Evolutionary conservation across 2,888 invertebrate genomes (phyloP), one percentile per base, ranked within the genome.

Genomic region (Drepanosiphum platanoidis): DNA sequence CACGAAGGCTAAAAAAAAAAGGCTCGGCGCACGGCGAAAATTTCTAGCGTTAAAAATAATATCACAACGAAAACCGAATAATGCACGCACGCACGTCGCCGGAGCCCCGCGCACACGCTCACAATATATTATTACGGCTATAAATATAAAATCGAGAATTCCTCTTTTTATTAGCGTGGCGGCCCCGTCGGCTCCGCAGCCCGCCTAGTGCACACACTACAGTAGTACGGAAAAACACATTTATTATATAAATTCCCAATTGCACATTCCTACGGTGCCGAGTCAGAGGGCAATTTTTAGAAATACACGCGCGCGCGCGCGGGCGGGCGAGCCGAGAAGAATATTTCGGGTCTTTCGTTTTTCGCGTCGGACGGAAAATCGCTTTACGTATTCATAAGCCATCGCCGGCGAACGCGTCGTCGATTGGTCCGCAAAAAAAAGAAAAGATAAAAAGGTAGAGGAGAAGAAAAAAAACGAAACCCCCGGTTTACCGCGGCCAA

Each of bases 111-210:
- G n/a, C 78, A 42, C 42, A 13, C 64, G 4, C 42, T 68, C 80
- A 70, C 22, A 30, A 70, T 58, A n/a, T n/a, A n/a, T n/a, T n/a
- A n/a, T n/a, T n/a, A 52, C 36, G 52, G 52, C 80, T 81, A 81
- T 81, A 81, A 80, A 81, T 70, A 80, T 70, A 80, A 81, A 81
- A 81, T 81, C 70, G 70, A 81, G 80, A 80, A 81, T 81, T 81
- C 70, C 70, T 81, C 52, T 58, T 36, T 70, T 71, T 81, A 81
- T 58, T 52, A 70, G 30, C 70, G 52, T 70, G 52, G 80, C 68
- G 52, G 80, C 68, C 68, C 52, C 46, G n/a, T n/a, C n/a, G 79
- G 42, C 78, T 46, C 32, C 5, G 52, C 74, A 42, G 36, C 72
- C 2, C 9, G 64, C 39, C 13, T 42, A 30, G n/a, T 42, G 42